Conservation (phyloP, 2,113 vertebrate genomes). For the Sceloporus tristichus region DNA sequence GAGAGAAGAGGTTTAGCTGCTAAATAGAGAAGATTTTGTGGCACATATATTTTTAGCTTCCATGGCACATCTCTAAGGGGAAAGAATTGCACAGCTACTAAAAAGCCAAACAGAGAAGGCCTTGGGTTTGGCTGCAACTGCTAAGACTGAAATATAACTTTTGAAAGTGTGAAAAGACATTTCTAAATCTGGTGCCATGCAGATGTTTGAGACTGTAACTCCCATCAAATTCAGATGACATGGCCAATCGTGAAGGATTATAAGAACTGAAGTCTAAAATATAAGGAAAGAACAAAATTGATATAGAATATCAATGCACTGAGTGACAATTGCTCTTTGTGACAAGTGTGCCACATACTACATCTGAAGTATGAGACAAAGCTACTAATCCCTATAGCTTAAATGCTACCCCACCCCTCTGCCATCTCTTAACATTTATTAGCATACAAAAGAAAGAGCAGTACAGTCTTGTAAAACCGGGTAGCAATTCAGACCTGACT, state of each 20-base stretch:
- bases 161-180: background rate
- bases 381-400: background rate
- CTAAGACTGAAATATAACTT: background rate
- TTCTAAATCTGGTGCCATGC: no score
- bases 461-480: background rate
- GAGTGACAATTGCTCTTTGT: background rate
- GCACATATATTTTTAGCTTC: no score
- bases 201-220: no score
- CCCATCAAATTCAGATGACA: background rate
- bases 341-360: background rate
- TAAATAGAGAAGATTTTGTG: no score
- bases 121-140: background rate
- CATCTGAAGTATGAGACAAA: background rate
- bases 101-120: background rate
- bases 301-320: background rate
- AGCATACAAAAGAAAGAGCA: background rate
- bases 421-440: background rate
- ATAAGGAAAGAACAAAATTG: no score
- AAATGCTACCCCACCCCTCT: background rate
- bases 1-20: no score
- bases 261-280: no score
- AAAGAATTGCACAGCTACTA: background rate
- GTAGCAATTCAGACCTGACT: no score
- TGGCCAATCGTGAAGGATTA: background rate
- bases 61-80: background rate